Percentiles rank a stretch among this genome's conserved stretches.
Evolutionary conservation across 2,113 vertebrate genomes (phyloP).

Genomic region (Limanda limanda): DNA sequence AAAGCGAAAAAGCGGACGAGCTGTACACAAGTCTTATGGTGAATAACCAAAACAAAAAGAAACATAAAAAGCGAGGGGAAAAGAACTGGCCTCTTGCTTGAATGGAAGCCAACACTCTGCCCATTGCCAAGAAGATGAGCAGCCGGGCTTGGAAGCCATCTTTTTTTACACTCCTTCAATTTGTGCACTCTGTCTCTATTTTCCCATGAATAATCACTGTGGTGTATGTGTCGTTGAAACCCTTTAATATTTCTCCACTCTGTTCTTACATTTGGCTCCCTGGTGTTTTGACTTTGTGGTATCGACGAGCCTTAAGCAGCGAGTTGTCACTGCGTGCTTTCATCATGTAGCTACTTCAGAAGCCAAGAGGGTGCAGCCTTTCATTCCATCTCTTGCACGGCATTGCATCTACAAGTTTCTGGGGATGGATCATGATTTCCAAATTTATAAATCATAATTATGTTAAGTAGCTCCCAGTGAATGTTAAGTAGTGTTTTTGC

Average conservation of each 20-base stretch:
- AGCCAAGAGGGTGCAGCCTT: not conserved
- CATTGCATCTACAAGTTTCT: slow-evolving; percentile 1
- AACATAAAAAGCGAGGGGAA: slow-evolving; percentile 27
- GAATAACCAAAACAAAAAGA: slow-evolving; percentile 62
- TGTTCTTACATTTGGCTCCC: slow-evolving; percentile 10
- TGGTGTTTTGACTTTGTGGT: slow-evolving; percentile 30
- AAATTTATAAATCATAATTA: not conserved
- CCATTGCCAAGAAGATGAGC: slow-evolving; percentile 65
- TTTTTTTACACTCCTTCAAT: slow-evolving; percentile 37
- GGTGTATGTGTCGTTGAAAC: not conserved
- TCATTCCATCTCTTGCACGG: slow-evolving; percentile 9
- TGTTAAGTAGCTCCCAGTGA: not conserved
- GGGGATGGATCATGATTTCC: not conserved
- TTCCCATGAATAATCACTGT: slow-evolving; percentile 24
- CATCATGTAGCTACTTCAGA: slow-evolving; percentile 2
- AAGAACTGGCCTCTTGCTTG: slow-evolving; percentile 52
- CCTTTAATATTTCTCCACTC: slow-evolving; percentile 20
- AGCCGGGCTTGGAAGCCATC: slow-evolving; percentile 48
- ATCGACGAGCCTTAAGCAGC: slow-evolving; percentile 11
- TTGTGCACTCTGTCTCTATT: slow-evolving; percentile 35
- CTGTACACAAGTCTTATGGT: slow-evolving; percentile 58
- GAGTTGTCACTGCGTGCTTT: slow-evolving; percentile 7
- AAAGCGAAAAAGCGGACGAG: slow-evolving; percentile 52
- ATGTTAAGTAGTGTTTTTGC: not conserved
- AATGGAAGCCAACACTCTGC: slow-evolving; percentile 53